Base-by-base conservation (phyloP, 1,140 invertebrate species). In the Pseudomyrmex gracilis region DNA sequence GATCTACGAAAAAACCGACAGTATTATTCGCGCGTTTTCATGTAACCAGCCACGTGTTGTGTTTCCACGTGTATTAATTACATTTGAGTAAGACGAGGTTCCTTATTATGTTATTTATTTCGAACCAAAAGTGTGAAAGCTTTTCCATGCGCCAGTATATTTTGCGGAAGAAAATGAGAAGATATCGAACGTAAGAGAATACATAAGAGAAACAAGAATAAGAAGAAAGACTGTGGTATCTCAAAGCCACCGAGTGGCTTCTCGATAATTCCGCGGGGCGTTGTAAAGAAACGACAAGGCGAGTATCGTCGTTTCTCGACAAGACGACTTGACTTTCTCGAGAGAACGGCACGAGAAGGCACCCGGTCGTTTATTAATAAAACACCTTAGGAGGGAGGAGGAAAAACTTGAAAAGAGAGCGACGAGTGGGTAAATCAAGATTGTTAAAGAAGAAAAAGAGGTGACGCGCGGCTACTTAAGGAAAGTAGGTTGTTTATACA, bases 331-430 rank as follows among this genome's bases (percentile, higher is more conserved):
- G 43, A 17, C 66, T 71, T 57, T 55, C 20, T 47, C 53, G 15
- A 47, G 34, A 51, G 15, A 20, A 45, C 17, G 2, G 7, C n/a
- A 77, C 60, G 43, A 71, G 43, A 57, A 66, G 67, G 66, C 78
- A 61, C 55, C 20, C 70, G 66, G 67, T 88, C 87, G 82, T 86
- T 89, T 89, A 89, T 89, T 86, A 89, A 89, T 89, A 89, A 89
- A 34, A 34, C 34, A 82, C 80, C 57, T 9, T 73, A 85, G 61
- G 77, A 85, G 53, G 45, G 57, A 58, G 55, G 20, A 58, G 15
- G 66, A 80, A 71, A 76, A 80, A 80, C 76, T 64, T 45, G 55
- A 78, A 66, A 67, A 78, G 73, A 78, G 73, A 78, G 22, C 17
- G 49, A 78, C 51, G 24, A 55, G 20, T 47, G 61, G 63, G 24